Evolutionary conservation across 2,888 invertebrate genomes (phyloP), one percentile per base, ranked within the genome.

Genomic region (Oligia latruncula): DNA sequence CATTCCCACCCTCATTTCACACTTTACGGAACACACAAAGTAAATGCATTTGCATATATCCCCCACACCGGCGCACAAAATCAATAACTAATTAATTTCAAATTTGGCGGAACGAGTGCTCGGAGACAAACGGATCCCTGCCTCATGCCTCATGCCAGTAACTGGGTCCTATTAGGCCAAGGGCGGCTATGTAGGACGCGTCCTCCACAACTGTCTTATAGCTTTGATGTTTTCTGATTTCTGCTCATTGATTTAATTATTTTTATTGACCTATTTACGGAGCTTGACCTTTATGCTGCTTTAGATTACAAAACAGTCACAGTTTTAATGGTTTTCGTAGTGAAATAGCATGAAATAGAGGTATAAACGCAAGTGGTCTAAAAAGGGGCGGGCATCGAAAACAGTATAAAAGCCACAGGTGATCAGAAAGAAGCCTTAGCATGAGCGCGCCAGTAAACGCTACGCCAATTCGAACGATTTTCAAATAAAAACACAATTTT

Each of bases 161-260:
- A 73, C 72, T 52, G 49, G 55, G 71, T 77, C 65, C 81, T 52
- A 13, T 29, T 23, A 43, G 84, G 86, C 72, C 83, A 79, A 84
- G 84, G 86, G 13, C 79, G 20, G 15, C 29, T 6, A 73, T 79
- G n/a, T 79, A 6, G 84, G 62, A 55, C 86, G 43, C 40, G 74
- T 72, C 83, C 86, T 82, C 29, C 52, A 17, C 29, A 77, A 68
- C 58, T 58, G 78, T 83, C 70, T 43, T 52, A 13, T 15, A 46
- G n/a, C 40, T 55, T 67, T 29, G 17, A 29, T 49, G 46, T 66
- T 71, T 78, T 71, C 65, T 60, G 65, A 81, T 81, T 71, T 46
- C 52, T 71, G 43, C 23, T 29, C 52, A 71, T 78, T 60, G 78
- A 58, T 81, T 58, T 67, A 13, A 62, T 62, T 79, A 15, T 70